Evolutionary conservation across 2,797 vertebrate genomes (phyloP), one percentile per base, ranked within the genome.

Genomic region (Lacerta bilineata): DNA sequence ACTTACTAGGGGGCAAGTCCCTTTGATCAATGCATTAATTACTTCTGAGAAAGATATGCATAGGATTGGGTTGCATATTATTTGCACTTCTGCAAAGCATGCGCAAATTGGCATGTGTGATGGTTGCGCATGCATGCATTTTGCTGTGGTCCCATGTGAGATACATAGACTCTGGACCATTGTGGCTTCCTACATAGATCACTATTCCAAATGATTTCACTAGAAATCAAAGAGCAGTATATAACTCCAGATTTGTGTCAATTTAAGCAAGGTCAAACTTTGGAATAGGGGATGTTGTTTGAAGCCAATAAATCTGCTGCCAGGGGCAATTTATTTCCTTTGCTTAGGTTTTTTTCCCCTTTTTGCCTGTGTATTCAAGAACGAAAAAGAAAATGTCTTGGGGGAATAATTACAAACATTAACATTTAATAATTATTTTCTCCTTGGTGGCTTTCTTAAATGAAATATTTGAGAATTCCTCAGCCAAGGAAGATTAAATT

Each of bases 401-500:
- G 33, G 61, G 69, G 71, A 80, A 2, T 55, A 17, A 46, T 83
- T 83, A 83, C 15, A 83, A 85, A 88, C 1, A 80, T 36, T 80
- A 69, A 27, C 55, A 76, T 89, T 86, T 88, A 68, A 87, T 72
- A 81, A 89, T 69, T 72, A 80, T 78, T 89, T 93, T 93, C 43
- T 90, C 92, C 80, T 39, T 39, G 71, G 39, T 55, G 7, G 75
- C 76, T 50, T 66, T 92, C 33, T 85, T 92, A 41, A 50, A 71
- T 33, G 36, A 39, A 86, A 7, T 20, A 91, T 89, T 68, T 39
- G 46, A 90, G 85, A 80, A 23, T 27, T 86, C 77, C 84, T 69
- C 43, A 69, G 8, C 90, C n/a, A 80, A 90, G 41, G 92, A 82
- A 20, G 91, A 91, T 89, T 85, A 68, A 87, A 90, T 68, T 8